Evolutionary conservation across 2,113 vertebrate genomes (phyloP), one percentile per base, ranked within the genome.

Genomic region (Phaethon lepturus): DNA sequence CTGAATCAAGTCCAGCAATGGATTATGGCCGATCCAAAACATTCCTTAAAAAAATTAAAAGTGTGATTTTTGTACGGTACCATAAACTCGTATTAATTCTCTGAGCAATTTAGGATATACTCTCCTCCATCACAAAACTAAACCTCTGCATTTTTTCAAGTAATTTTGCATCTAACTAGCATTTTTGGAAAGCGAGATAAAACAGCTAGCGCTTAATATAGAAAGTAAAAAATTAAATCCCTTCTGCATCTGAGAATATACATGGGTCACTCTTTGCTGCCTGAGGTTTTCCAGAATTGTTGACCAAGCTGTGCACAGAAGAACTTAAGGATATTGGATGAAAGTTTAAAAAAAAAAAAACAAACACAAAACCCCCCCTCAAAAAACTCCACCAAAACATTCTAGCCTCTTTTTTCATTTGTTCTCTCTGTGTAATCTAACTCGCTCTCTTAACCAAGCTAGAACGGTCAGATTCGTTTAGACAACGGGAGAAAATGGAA

Each of bases 101-200:
- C 94, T 95, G 93, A 97, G 95, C 76, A 79, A 95, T 96, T 96
- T 80, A 93, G 79, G 96, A 95, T 95, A 97, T 87, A 97, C 85
- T 97, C 91, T 97, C 97, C 92, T 86, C 90, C 97, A 52, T 95
- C 95, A 95, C 89, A 98, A 98, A 97, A 97, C 97, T 97, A 97
- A 96, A 95, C 74, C 71, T 96, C 78, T 95, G 85, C 42, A 53
- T 80, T 72, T 90, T 90, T 91, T 88, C 78, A 95, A 96, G 94
- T 94, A 29, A 45, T 92, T 94, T 95, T 93, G 93, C 84, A 79
- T 82, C 91, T 95, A 91, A 87, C 80, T 95, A 97, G 91, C 53
- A 72, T 73, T 97, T 97, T 97, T 98, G 95, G 97, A 98, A 96
- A 98, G 96, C 91, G 29, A 98, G 97, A 97, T 93, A 53, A 95